Evolutionary conservation across 2,888 invertebrate species (phyloP).

Genomic region (Venustoraphidia nigricollis): DNA sequence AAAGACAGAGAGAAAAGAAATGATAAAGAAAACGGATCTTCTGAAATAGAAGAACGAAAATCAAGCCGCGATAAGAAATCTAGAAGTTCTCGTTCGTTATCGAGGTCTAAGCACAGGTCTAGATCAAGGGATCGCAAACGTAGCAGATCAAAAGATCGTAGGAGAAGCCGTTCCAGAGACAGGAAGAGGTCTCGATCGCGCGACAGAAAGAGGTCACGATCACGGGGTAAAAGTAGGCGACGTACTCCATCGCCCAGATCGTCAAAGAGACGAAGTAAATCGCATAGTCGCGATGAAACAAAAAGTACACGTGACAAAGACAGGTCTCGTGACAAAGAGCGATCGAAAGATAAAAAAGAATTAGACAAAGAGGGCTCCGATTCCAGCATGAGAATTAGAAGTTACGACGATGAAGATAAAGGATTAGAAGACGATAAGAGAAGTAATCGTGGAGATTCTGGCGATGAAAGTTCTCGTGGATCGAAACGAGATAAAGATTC

Average conservation of each 20-base stretch:
- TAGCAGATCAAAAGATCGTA: constrained; percentile 36
- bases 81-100: constrained; percentile 29
- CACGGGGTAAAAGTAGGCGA: constrained; percentile 21
- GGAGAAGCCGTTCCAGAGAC: constrained; percentile 38
- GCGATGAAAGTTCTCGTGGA: constrained; percentile 23
- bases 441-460: constrained; percentile 16
- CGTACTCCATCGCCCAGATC: constrained; percentile 26
- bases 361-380: constrained; percentile 21
- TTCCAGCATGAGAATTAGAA: constrained; percentile 25
- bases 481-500: constrained; percentile 35
- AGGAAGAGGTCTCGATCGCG: constrained; percentile 33
- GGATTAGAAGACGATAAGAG: constrained; percentile 27
- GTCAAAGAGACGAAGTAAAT: constrained; percentile 19
- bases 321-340: constrained; percentile 12
- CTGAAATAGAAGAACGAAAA: constrained; percentile 22
- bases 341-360: constrained; percentile 16
- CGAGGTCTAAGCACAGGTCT: constrained; percentile 21
- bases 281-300: constrained; percentile 18
- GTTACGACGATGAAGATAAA: constrained; percentile 36
- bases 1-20: constrained; percentile 18
- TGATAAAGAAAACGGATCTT: constrained; percentile 21
- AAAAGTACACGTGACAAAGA: constrained; percentile 26
- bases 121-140: constrained; percentile 41
- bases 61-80: constrained; percentile 29
- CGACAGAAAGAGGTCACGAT: constrained; percentile 29